Evolutionary conservation across 37 sponge, comb jelly and placozoan species (phyloP).

Genomic region (Dysidea cf. avara): DNA sequence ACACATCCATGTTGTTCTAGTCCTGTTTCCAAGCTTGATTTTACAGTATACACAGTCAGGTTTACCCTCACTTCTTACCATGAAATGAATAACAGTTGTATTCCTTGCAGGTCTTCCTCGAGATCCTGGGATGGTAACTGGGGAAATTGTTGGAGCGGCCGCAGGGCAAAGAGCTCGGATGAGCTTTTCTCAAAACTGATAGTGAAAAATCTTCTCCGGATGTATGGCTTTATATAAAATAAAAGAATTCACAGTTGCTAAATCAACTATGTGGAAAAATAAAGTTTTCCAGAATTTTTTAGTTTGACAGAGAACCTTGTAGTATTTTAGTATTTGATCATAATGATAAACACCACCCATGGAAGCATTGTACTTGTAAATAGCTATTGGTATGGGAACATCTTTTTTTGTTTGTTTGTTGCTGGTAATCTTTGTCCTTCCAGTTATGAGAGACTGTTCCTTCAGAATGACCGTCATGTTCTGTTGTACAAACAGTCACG

Average conservation of each 20-base stretch:
- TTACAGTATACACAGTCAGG: too few species aligned
- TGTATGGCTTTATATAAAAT: constrained; percentile 34
- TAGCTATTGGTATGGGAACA: constrained; percentile 24
- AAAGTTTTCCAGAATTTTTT: constrained; percentile 50
- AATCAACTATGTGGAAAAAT: constrained; percentile 44
- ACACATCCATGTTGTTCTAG: too few species aligned
- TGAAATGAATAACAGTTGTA: too few species aligned
- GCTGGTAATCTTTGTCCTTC: not conserved
- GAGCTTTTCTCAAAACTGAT: too few species aligned
- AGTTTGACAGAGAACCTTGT: constrained; percentile 32
- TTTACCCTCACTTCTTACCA: too few species aligned
- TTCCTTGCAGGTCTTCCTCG: too few species aligned
- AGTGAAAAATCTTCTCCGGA: too few species aligned
- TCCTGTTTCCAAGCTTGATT: too few species aligned
- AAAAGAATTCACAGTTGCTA: constrained; percentile 32
- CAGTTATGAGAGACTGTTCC: constrained; percentile 7
- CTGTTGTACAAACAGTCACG: constrained; percentile 40
- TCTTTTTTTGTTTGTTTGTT: constrained; percentile 1
- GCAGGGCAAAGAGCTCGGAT: too few species aligned
- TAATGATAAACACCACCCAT: constrained; percentile 51
- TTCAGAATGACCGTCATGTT: constrained; percentile 29
- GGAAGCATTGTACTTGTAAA: constrained; percentile 39
- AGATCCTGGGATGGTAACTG: too few species aligned
- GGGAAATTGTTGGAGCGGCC: too few species aligned
- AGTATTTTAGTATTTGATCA: constrained; percentile 32